Evolutionary conservation across 2,888 invertebrate genomes (phyloP), one percentile per base, ranked within the genome.

Genomic region (Dasysyrphus tricinctus): DNA sequence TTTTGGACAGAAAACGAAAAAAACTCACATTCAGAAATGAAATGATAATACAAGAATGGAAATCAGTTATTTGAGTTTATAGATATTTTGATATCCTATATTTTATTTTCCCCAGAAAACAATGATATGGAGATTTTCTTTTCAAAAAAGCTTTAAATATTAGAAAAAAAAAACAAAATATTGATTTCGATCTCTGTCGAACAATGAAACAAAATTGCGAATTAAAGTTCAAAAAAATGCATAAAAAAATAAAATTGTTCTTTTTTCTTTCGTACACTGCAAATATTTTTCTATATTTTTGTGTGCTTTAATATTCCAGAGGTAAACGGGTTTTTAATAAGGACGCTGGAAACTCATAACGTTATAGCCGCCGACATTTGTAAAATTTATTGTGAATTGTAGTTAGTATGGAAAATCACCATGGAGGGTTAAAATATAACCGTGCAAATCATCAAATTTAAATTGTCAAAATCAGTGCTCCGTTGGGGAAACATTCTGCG

Each of bases 81-180:
- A 11, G 4, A 29, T 16, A n/a, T 44, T 47, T 47, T 47, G 9
- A 34, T 16, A 9, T 59, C 12, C 32, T 47, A 11, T 29, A 14
- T 47, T 14, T 12, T 24, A 14, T 29, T 32, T 29, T 32, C 9
- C 67, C 4, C 47, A 11, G 4, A 42, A 63, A 5, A 3, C 7
- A 34, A 39, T 59, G 39, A 32, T 65, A 19, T 74, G 73, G 37
- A 67, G 56, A 74, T 69, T 74, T 82, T 69, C 70, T 79, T 83
- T 75, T 49, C 11, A 42, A 51, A 79, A 63, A 75, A 69, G 79
- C 74, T 75, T 83, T 83, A 74, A 70, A 57, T 75, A 67, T 69
- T 79, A 44, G 69, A 59, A 5, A 16, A 24, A 24, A 24, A 2
- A 5, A 16, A 24, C 1, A 24, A 2, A 2, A 47, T 24, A 39